Evolutionary conservation across 2,888 invertebrate species (phyloP).

Genomic region (Hydropsyche betteni): DNA sequence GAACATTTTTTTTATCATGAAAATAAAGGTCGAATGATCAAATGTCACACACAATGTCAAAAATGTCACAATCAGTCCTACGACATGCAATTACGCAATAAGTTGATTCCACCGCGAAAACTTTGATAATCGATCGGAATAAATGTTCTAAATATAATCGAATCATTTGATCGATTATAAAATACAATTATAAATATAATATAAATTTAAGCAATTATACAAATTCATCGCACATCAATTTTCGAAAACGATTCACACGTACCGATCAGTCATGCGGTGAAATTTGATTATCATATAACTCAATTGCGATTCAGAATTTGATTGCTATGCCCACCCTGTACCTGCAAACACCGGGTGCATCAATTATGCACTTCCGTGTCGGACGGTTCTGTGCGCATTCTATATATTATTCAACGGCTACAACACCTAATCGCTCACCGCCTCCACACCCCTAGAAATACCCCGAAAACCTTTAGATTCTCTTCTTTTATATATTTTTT

Average conservation of each 20-base stretch:
- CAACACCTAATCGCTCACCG: conserved; percentile 47
- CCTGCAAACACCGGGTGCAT: conserved; percentile 16
- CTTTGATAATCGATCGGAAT: no score
- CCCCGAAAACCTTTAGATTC: background rate
- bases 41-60: no score
- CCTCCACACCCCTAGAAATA: conserved; percentile 10
- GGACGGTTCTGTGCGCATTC: conserved; percentile 12
- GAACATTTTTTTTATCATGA: no score
- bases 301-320: conserved; percentile 42
- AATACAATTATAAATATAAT: background rate
- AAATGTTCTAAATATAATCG: no score
- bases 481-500: background rate
- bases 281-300: conserved; percentile 39
- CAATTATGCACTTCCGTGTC: conserved; percentile 35
- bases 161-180: no score
- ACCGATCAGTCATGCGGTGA: conserved; percentile 38
- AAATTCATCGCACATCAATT: background rate
- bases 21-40: no score
- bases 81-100: background rate
- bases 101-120: background rate
- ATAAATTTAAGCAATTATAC: background rate
- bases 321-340: conserved; percentile 32
- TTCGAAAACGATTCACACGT: background rate
- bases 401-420: conserved; percentile 42
- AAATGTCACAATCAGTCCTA: no score